Evolutionary conservation across 1,140 invertebrate species (phyloP).

Genomic region (Microplitis mediator): DNA sequence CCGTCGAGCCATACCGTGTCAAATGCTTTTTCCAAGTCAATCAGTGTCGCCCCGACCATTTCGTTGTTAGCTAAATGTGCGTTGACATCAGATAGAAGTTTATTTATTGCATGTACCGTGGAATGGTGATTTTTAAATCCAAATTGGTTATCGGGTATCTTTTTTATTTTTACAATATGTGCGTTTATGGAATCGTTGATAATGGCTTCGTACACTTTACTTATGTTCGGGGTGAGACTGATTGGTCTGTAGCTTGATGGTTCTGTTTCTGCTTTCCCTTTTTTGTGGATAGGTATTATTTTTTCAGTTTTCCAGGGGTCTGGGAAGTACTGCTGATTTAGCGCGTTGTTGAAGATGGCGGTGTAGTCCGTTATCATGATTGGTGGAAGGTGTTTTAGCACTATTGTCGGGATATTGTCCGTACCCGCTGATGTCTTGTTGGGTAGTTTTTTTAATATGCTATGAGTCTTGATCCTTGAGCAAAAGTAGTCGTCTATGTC

Average conservation of each 20-base stretch:
- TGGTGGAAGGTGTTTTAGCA: conserved; percentile 21
- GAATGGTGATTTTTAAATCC: conserved; percentile 17
- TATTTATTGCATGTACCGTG: conserved; percentile 22
- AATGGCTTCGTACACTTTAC: conserved; percentile 40
- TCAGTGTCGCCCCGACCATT: conserved; percentile 15
- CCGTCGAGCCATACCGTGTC: conserved; percentile 33
- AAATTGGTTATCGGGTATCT: conserved; percentile 13
- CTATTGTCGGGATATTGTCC: conserved; percentile 24
- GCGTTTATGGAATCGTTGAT: conserved; percentile 14
- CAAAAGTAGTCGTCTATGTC: not conserved
- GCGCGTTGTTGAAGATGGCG: conserved; percentile 23
- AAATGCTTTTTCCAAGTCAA: conserved; percentile 29
- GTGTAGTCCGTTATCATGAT: conserved; percentile 12
- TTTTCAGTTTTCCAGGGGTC: conserved; percentile 34
- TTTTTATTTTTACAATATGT: not conserved
- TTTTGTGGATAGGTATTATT: conserved; percentile 34
- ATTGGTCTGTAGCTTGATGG: conserved; percentile 36
- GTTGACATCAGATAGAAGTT: conserved; percentile 19
- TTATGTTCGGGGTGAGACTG: conserved; percentile 28
- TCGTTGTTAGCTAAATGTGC: not conserved
- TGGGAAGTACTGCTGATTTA: conserved; percentile 33
- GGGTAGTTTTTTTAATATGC: conserved; percentile 19
- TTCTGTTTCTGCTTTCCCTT: conserved; percentile 22
- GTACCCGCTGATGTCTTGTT: conserved; percentile 33
- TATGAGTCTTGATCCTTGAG: not conserved